Evolutionary conservation across 2,888 invertebrate genomes (phyloP), one percentile per base, ranked within the genome.

Genomic region (Drosophila robusta): DNA sequence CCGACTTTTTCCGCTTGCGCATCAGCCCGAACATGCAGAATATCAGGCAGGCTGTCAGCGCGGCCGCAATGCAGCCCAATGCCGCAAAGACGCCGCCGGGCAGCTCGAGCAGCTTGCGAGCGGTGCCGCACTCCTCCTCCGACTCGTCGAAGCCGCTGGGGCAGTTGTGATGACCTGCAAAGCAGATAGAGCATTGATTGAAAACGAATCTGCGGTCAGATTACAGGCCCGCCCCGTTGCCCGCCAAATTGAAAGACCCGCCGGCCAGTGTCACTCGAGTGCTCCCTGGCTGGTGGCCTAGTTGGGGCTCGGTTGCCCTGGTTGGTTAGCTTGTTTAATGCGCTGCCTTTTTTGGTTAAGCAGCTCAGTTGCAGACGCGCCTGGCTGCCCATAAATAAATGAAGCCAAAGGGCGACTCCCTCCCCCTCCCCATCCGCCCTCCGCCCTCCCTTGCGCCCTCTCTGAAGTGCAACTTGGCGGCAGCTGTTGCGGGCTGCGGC

Each of bases 141-240:
- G 94, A 95, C 91, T 96, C 96, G 91, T 96, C 96, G 88, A 94
- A 95, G 11, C 95, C 93, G 67, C 95, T 93, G 80, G 95, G 94
- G 92, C 95, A 94, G 92, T 95, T 94, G 76, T 93, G 93, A 77
- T 90, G 92, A 68, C 92, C 92, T 92, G 75, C 5, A 86, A 75
- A 49, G 18, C 24, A 73, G 62, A 81, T 66, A 64, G 38, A 11
- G 55, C 39, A 66, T 50, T 74, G 80, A 70, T 71, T 78, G 71
- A 66, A 67, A 66, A 52, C 42, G 68, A 67, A 77, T 76, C 70
- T 70, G 57, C 49, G 50, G 63, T 81, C 70, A 56, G 83, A 71
- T 82, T 79, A 79, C 55, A 66, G 50, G 70, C 39, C 57, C 45
- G 46, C 58, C 41, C 11, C 41, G 45, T 18, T 44, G 54, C 38